Conservation (phyloP, 2,113 vertebrate species). For the Apus apus region DNA sequence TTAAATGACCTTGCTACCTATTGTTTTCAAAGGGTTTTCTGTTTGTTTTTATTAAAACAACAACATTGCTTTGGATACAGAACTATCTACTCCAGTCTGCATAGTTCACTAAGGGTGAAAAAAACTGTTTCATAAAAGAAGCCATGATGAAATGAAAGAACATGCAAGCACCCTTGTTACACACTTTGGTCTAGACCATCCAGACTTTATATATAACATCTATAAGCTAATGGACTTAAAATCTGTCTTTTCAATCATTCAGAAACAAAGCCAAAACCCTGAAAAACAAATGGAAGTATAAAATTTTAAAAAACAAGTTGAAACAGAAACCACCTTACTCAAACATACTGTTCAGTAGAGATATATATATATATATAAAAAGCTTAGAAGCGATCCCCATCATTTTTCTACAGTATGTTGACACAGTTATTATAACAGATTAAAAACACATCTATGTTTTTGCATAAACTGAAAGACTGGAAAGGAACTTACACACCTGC, state of each 20-base stretch:
- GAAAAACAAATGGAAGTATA: conserved; percentile 71
- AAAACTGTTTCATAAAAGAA: conserved; percentile 37
- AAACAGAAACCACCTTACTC: conserved; percentile 67
- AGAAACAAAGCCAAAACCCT: conserved; percentile 68
- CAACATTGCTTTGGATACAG: conserved; percentile 58
- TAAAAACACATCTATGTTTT: conserved; percentile 75
- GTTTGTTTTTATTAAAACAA: conserved; percentile 37
- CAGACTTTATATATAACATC: conserved; percentile 72
- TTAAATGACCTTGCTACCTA: conserved; percentile 24
- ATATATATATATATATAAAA: conserved; percentile 59
- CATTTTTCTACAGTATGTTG: conserved; percentile 77
- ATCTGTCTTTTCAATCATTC: conserved; percentile 72
- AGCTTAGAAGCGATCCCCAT: conserved; percentile 73
- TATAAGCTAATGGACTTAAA: conserved; percentile 77
- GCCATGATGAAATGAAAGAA: conserved; percentile 44
- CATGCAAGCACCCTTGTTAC: conserved; percentile 58
- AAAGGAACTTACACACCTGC: conserved; percentile 46
- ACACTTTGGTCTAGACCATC: conserved; percentile 65
- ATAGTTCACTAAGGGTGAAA: conserved; percentile 57
- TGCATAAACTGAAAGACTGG: conserved; percentile 70
- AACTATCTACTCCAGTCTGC: conserved; percentile 54
- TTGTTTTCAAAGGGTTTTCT: conserved; percentile 47
- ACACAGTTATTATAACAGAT: conserved; percentile 82
- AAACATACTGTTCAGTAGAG: conserved; percentile 65
- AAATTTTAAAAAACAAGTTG: conserved; percentile 67